Evolutionary conservation across 1,140 invertebrate species (phyloP).

Genomic region (Drosophila repletoides): DNA sequence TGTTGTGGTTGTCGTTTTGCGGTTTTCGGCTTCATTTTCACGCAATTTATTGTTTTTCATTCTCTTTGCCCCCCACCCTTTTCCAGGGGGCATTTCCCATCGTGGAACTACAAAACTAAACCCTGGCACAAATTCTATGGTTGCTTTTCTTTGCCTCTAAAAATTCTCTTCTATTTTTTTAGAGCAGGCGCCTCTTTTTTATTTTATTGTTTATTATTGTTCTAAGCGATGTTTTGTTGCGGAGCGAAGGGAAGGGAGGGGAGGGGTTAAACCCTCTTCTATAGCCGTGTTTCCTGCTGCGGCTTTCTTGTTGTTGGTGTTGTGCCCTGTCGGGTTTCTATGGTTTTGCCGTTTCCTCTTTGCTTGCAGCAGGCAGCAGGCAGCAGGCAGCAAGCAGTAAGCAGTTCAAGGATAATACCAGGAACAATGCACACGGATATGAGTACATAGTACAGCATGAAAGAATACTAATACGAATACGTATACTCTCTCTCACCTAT

Average conservation of each 20-base stretch:
- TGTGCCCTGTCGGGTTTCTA: conserved; percentile 69
- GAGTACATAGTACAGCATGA: not conserved
- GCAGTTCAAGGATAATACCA: conserved; percentile 71
- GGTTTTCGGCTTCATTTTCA: conserved; percentile 73
- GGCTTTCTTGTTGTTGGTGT: conserved; percentile 46
- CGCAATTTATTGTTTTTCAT: conserved; percentile 71
- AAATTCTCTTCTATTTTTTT: conserved; percentile 29
- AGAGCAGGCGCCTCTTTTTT: conserved; percentile 23
- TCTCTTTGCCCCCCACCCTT: not conserved
- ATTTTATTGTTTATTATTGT: conserved; percentile 78
- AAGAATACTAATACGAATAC: conserved; percentile 17
- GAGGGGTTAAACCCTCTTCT: not conserved
- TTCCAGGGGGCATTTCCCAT: no score
- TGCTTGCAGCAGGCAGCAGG: conserved; percentile 16
- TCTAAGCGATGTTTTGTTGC: conserved; percentile 67
- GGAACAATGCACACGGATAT: conserved; percentile 32
- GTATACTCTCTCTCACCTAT: not conserved
- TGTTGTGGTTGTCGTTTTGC: conserved; percentile 48
- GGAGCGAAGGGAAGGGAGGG: not conserved
- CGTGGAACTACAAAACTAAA: no score
- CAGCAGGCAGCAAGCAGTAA: conserved; percentile 45
- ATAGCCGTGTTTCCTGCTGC: conserved; percentile 58
- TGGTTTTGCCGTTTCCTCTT: conserved; percentile 54
- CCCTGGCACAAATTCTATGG: conserved; percentile 23
- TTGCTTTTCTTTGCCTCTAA: conserved; percentile 25